Evolutionary conservation across 2,797 vertebrate genomes (phyloP).

Genomic region (Sylvilagus floridanus): DNA sequence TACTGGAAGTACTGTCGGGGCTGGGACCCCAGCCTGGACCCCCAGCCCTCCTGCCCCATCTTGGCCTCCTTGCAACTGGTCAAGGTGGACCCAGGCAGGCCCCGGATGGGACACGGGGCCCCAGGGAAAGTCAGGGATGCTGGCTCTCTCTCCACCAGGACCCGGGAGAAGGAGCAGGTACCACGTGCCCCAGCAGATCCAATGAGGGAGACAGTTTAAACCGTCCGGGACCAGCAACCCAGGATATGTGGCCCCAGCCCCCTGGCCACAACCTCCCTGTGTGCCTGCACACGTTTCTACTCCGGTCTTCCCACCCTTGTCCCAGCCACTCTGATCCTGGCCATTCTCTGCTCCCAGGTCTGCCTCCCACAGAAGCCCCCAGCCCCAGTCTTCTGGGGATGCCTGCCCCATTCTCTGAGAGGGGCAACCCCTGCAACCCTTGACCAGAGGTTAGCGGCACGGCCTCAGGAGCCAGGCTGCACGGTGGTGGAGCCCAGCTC

Average conservation of each 20-base stretch:
- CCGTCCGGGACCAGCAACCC: not conserved
- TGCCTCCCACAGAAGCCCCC: not conserved
- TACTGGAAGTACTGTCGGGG: not conserved
- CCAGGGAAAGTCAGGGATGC: not conserved
- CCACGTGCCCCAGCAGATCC: not conserved
- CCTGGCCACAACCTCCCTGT: accelerated
- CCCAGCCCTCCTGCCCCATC: not conserved
- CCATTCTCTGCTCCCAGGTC: not conserved
- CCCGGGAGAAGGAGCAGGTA: not conserved
- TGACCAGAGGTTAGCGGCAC: not conserved
- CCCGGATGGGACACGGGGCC: not conserved
- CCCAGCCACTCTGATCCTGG: not conserved
- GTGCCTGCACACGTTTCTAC: not conserved
- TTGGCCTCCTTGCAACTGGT: not conserved
- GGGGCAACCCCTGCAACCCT: not conserved
- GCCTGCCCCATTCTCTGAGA: not conserved
- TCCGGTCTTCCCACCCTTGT: not conserved
- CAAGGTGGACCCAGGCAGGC: not conserved
- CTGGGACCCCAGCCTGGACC: not conserved
- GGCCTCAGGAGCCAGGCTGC: not conserved
- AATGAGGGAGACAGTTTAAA: not conserved
- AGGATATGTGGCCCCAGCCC: not conserved
- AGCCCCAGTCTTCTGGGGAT: not conserved
- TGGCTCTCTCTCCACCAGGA: not conserved
- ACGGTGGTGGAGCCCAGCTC: not conserved